Evolutionary conservation across 1,140 invertebrate species (phyloP).

Genomic region (Drosophila insularis): DNA sequence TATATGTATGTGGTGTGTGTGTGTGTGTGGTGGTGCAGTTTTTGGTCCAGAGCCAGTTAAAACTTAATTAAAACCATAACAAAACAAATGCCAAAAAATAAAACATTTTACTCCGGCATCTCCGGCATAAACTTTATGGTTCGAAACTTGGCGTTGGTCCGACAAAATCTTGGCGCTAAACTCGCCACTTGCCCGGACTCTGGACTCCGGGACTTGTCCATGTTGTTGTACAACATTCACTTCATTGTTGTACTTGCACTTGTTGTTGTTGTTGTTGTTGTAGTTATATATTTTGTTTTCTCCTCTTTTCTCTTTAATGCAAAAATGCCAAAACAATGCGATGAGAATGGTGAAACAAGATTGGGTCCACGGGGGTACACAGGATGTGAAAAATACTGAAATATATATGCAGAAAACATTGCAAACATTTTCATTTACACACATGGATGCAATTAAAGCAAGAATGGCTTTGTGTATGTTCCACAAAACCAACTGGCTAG

Average conservation of each 20-base stretch:
- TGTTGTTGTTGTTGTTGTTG: not conserved
- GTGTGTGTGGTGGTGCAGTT: slow-evolving; percentile 45
- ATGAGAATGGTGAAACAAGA: not conserved
- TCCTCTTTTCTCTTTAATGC: slow-evolving; percentile 21
- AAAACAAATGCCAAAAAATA: slow-evolving; percentile 61
- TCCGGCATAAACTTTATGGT: slow-evolving; percentile 57
- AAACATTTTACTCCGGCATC: slow-evolving; percentile 47
- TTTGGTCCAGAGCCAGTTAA: slow-evolving; percentile 74
- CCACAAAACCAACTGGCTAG: slow-evolving; percentile 28
- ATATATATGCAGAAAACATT: slow-evolving; percentile 37
- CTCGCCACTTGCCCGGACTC: slow-evolving; percentile 16
- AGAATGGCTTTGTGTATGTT: slow-evolving; percentile 48
- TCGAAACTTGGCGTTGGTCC: slow-evolving; percentile 56
- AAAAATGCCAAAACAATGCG: slow-evolving; percentile 38
- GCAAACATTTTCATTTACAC: slow-evolving; percentile 73
- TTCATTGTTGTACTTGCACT: slow-evolving; percentile 4
- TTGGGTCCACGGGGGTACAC: not conserved
- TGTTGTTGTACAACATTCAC: slow-evolving; percentile 29
- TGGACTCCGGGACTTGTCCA: not conserved
- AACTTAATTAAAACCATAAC: slow-evolving; percentile 80
- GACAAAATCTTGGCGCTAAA: slow-evolving; percentile 56
- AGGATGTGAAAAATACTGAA: slow-evolving; percentile 10
- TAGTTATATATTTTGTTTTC: not conserved
- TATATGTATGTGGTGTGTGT: not conserved
- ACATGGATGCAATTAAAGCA: slow-evolving; percentile 76